Evolutionary conservation across 2,888 invertebrate species (phyloP).

Genomic region (Caenorhabditis sulstoni): DNA sequence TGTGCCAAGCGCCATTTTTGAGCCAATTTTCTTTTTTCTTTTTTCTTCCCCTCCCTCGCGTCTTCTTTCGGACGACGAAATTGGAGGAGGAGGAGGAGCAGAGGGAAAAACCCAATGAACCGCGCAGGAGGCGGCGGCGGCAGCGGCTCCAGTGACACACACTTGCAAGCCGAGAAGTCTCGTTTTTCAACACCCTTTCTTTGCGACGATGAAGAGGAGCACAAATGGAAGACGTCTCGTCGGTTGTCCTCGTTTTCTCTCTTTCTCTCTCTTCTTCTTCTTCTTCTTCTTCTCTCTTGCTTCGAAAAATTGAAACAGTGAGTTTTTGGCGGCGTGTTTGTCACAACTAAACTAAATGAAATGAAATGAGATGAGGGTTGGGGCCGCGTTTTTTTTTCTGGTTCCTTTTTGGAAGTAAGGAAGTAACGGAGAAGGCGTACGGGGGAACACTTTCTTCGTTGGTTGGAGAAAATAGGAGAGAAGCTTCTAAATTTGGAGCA

Average conservation of each 20-base stretch:
- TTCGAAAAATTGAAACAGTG: conserved; percentile 12
- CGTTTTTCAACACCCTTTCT: conserved; percentile 42
- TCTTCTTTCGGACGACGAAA: no score
- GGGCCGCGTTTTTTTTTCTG: not conserved
- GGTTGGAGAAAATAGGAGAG: not conserved
- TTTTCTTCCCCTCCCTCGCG: no score
- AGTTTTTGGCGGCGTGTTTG: conserved; percentile 1
- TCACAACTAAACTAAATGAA: not conserved
- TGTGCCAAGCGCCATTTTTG: conserved; percentile 65
- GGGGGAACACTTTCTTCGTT: not conserved
- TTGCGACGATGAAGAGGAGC: conserved; percentile 28
- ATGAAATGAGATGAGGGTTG: not conserved
- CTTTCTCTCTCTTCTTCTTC: not conserved
- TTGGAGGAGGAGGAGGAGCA: conserved; percentile 11
- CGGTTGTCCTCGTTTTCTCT: not conserved
- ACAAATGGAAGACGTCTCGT: conserved; percentile 1
- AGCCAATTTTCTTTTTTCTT: conserved; percentile 39
- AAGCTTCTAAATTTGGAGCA: conserved; percentile 5
- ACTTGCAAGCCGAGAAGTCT: conserved; percentile 35
- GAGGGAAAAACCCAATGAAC: conserved; percentile 59
- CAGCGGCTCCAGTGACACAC: not conserved
- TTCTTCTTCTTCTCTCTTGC: not conserved
- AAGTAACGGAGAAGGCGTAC: not conserved
- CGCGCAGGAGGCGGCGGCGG: conserved; percentile 43
- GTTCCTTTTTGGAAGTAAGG: no score